Conservation (phyloP, 2,888 invertebrate genomes). For the Drepanosiphum platanoidis region DNA sequence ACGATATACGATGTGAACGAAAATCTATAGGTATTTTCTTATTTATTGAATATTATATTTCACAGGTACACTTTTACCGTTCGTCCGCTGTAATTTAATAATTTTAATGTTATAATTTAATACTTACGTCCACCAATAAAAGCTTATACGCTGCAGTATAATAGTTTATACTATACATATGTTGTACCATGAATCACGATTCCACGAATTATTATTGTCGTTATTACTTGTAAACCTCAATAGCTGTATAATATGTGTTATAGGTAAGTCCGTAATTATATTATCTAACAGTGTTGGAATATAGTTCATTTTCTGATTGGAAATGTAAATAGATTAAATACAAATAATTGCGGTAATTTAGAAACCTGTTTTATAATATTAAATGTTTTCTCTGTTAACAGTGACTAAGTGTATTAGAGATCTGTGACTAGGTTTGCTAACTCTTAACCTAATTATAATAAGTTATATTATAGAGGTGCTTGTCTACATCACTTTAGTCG, state of each 20-base stretch:
- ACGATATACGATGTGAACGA: no score
- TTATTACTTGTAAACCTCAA: background rate
- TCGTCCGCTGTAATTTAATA: no score
- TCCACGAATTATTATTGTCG: background rate
- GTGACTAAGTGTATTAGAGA: background rate
- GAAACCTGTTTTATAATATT: background rate
- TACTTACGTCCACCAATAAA: background rate
- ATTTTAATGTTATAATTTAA: background rate
- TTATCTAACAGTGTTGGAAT: background rate
- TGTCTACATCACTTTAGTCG: background rate
- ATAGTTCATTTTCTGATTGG: conserved; percentile 11
- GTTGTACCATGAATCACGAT: background rate
- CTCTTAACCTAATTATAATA: background rate
- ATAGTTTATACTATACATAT: no score
- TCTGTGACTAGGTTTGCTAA: background rate
- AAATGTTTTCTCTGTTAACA: background rate
- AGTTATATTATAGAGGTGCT: background rate
- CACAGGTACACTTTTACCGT: no score
- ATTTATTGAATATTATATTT: no score
- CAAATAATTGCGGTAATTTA: conserved; percentile 12
- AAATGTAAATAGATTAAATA: conserved; percentile 5
- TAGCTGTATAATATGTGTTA: background rate
- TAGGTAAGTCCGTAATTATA: background rate
- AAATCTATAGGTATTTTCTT: no score
- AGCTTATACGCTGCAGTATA: background rate